phyloP scores from a whole-genome alignment of 1,140 invertebrate species.

The Macrocentrus cingulum region DNA sequence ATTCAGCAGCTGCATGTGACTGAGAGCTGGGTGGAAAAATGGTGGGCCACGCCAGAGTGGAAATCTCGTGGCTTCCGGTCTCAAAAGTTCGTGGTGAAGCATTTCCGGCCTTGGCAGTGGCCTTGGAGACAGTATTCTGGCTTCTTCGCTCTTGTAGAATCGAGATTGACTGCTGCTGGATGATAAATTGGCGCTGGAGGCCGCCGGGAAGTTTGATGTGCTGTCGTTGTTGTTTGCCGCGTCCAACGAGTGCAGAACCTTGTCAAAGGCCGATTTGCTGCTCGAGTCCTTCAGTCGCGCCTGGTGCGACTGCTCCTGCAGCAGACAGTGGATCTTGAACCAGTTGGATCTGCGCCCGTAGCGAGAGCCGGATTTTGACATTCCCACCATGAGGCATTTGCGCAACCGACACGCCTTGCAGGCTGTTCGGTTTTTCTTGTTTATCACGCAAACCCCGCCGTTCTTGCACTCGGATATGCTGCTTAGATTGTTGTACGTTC shows the following conservation, averaged over 20 bases:
- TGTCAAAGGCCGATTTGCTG: conserved; percentile 48
- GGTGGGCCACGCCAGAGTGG: conserved; percentile 49
- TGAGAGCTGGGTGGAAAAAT: conserved; percentile 48
- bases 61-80: conserved; percentile 47
- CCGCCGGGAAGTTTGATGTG: conserved; percentile 42
- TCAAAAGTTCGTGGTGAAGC: conserved; percentile 42
- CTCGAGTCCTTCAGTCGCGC: conserved; percentile 44
- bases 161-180: conserved; percentile 40
- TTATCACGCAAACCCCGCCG: conserved; percentile 89
- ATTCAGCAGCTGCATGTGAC: conserved; percentile 51
- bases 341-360: conserved; percentile 87
- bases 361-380: conserved; percentile 90
- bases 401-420: conserved; percentile 91
- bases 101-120: conserved; percentile 31
- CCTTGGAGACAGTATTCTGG: conserved; percentile 31
- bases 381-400: conserved; percentile 90
- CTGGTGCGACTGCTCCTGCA: conserved; percentile 71
- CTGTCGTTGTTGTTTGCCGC: conserved; percentile 52
- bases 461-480: conserved; percentile 92
- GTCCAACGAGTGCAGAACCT: conserved; percentile 46
- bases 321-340: conserved; percentile 89
- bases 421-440: conserved; percentile 91
- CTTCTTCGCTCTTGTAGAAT: conserved; percentile 39
- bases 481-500: conserved; percentile 91
- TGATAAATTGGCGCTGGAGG: conserved; percentile 46